Percentiles rank a stretch among this genome's conserved stretches.
Evolutionary conservation across 2,113 vertebrate species (phyloP).

Genomic region (Stictonetta naevosa): DNA sequence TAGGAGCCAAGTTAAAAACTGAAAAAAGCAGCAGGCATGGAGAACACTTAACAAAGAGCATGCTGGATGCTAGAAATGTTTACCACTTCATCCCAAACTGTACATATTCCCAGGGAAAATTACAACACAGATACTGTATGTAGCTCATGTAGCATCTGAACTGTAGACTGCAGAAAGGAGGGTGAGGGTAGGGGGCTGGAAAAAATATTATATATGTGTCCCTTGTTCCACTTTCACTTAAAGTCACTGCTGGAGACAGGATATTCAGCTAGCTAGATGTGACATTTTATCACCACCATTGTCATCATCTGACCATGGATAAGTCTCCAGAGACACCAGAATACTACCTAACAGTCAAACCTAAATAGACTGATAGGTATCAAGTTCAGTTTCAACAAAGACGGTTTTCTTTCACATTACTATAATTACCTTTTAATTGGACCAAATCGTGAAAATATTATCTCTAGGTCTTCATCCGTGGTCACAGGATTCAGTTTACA

Average conservation of each 20-base stretch:
- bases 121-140: neutral
- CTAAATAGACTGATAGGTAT: neutral
- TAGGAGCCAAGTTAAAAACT: neutral
- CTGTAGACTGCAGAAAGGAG: neutral
- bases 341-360: neutral
- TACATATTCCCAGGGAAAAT: neutral
- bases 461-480: conserved; percentile 96
- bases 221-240: neutral
- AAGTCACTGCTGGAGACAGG: neutral
- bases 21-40: neutral
- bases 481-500: conserved; percentile 98
- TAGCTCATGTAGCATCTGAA: neutral
- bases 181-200: rapidly evolving
- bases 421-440: conserved; percentile 87
- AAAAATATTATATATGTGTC: neutral
- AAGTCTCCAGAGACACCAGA: neutral
- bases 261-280: neutral
- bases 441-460: conserved; percentile 98
- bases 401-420: neutral
- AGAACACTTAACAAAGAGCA: neutral
- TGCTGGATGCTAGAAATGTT: neutral
- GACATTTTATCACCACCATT: neutral
- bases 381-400: neutral
- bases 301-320: neutral
- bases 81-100: neutral